Base-by-base conservation (phyloP, 2,888 invertebrate species). In the Drosophila austrosaltans region DNA sequence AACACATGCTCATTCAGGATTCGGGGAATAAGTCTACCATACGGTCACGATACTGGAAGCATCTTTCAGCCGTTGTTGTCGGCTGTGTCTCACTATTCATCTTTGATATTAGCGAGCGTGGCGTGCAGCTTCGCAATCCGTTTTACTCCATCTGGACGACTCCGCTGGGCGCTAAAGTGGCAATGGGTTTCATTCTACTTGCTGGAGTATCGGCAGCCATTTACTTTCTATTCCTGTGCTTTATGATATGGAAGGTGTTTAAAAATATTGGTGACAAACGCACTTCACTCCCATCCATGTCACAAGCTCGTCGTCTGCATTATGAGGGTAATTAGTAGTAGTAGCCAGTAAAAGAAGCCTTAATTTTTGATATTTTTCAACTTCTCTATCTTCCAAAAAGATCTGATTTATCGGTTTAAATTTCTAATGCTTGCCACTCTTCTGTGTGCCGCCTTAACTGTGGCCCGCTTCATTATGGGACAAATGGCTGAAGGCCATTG, bases 101-200 rank as follows among this genome's bases (percentile, higher is more conserved):
- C 61, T 99, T 99, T 92, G 99, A 99, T 90, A 95, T 99, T 93
- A 98, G 98, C 87, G 99, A 99, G 93, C 94, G 98, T 63, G 99
- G 99, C 3, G 96, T 98, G 0, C 99, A 99, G 92, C 93, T 99
- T 61, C 94, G 96, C 32, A 99, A 99, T 93, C 99, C 99, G 5
- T 99, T 99, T 92, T 99, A 98, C 92, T 98, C 98, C 0, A 98
- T 99, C 89, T 99, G 99, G 99, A 97, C 98, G 1, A 98, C 98
- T 1, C 96, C 96, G 72, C 92, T 97, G 65, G 99, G 99, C 28
- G 96, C 97, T n/a, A 97, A 97, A 91, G 93, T 99, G 77, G 98
- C 98, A 78, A 78, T 92, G 74, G 89, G 87, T 54, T 92, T 92
- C 36, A 92, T 92, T 57, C 96, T 98, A 79, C 93, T 99, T 65